These are phyloP conservation scores for Lytechinus pictus DNA, from an alignment of 35 echinoderm and acorn worm genomes.

Conservation along the genomic window DNA sequence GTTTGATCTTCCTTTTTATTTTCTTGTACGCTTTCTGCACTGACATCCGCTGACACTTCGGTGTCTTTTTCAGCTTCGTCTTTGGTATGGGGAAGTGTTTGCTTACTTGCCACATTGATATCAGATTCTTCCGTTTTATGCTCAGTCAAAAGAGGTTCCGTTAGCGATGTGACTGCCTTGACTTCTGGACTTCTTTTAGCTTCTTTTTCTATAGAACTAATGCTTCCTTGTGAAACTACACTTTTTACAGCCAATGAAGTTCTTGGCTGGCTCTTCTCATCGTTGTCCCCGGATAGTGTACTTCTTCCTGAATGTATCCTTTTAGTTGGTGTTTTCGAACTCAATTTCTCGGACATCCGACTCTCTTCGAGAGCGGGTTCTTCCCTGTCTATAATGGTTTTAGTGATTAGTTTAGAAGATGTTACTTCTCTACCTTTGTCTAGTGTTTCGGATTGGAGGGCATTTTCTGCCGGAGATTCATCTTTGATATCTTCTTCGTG, in stretches of 20 bases:
- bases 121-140: background rate
- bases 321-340: background rate
- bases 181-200: background rate
- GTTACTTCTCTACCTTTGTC: background rate
- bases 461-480: background rate
- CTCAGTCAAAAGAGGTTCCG: background rate
- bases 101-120: background rate
- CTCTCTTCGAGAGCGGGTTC: background rate
- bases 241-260: background rate
- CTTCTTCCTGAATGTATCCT: background rate
- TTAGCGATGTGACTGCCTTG: background rate
- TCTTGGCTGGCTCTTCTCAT: background rate
- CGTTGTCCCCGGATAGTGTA: background rate
- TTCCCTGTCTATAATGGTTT: background rate
- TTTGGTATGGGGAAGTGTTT: background rate
- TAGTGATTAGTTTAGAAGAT: background rate
- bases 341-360: background rate
- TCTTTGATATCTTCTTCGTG: background rate
- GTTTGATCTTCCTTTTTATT: too few relatives aligned
- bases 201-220: background rate
- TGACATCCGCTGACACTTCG: background rate
- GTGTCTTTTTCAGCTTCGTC: background rate
- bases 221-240: background rate
- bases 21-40: background rate
- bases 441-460: background rate